phyloP scores from a whole-genome alignment of 1,140 invertebrate genomes.

The Drosophila rhopaloa region DNA sequence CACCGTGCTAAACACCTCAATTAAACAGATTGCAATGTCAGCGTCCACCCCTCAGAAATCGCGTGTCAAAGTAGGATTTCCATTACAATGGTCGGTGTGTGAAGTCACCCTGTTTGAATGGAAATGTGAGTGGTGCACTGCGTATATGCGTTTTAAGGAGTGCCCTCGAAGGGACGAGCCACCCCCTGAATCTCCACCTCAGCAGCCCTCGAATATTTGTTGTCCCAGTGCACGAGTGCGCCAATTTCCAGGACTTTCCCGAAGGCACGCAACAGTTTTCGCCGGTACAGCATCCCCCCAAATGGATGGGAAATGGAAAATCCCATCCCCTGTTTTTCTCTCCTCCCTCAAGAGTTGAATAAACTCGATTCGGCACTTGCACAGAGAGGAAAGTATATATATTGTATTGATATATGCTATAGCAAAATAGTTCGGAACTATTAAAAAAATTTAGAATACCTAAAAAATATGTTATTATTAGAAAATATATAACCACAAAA shows the following conservation, averaged over 20 bases:
- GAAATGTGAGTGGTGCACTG: slow-evolving; percentile 32
- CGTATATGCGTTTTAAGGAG: slow-evolving; percentile 20
- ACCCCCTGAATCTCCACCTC: slow-evolving; percentile 1
- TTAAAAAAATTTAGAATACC: background rate
- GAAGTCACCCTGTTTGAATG: slow-evolving; percentile 35
- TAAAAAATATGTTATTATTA: no score
- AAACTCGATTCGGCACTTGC: slow-evolving; percentile 46
- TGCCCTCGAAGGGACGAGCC: slow-evolving; percentile 30
- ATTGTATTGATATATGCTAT: background rate
- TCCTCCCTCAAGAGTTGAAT: slow-evolving; percentile 59
- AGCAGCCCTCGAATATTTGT: slow-evolving; percentile 25
- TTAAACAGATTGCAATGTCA: slow-evolving; percentile 72
- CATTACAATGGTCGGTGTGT: slow-evolving; percentile 20
- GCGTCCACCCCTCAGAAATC: slow-evolving; percentile 14
- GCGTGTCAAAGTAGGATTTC: slow-evolving; percentile 59
- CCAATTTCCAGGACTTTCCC: slow-evolving; percentile 60
- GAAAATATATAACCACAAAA: no score
- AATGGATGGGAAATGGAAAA: slow-evolving; percentile 20
- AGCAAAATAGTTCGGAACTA: background rate
- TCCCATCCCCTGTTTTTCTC: slow-evolving; percentile 13
- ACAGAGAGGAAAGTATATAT: slow-evolving; percentile 17
- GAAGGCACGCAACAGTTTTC: slow-evolving; percentile 77
- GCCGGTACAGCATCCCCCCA: slow-evolving; percentile 53
- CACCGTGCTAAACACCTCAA: slow-evolving; percentile 76
- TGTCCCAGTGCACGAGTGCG: slow-evolving; percentile 72